phyloP scores from a whole-genome alignment of 1,140 invertebrate species.

The Epicauta chinensis region DNA sequence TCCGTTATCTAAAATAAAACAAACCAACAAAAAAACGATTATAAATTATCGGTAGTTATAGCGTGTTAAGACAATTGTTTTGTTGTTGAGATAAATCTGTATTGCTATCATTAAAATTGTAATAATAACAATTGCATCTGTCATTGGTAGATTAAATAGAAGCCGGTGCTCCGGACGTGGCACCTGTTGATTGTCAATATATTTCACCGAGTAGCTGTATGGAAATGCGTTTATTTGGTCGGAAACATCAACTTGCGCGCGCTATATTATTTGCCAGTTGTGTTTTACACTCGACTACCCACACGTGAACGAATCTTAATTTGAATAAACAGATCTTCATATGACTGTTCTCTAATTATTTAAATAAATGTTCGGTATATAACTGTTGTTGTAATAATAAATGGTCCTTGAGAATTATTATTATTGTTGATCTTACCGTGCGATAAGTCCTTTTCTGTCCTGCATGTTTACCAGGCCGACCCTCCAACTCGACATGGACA shows the following conservation, averaged over 20 bases:
- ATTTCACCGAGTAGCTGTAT: conserved; percentile 3
- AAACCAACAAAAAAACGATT: background rate
- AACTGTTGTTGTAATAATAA: background rate
- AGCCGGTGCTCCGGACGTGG: background rate
- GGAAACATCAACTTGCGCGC: background rate
- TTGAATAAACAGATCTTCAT: no score
- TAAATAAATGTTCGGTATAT: background rate
- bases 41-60: no score
- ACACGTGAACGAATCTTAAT: no score
- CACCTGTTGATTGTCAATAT: conserved; percentile 18
- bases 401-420: background rate
- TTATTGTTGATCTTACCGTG: conserved; percentile 63
- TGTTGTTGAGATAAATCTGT: no score
- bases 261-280: background rate
- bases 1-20: conserved; percentile 78
- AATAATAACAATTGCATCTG: no score
- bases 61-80: no score
- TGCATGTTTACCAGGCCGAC: conserved; percentile 85
- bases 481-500: conserved; percentile 87
- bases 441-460: conserved; percentile 93
- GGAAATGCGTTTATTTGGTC: conserved; percentile 11
- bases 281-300: background rate
- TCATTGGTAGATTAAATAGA: no score
- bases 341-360: no score
- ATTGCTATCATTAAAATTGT: no score